Percentiles rank a stretch among this genome's conserved stretches.
phyloP scores from a whole-genome alignment of 1,140 invertebrate genomes.

The Trissolcus basalis region DNA sequence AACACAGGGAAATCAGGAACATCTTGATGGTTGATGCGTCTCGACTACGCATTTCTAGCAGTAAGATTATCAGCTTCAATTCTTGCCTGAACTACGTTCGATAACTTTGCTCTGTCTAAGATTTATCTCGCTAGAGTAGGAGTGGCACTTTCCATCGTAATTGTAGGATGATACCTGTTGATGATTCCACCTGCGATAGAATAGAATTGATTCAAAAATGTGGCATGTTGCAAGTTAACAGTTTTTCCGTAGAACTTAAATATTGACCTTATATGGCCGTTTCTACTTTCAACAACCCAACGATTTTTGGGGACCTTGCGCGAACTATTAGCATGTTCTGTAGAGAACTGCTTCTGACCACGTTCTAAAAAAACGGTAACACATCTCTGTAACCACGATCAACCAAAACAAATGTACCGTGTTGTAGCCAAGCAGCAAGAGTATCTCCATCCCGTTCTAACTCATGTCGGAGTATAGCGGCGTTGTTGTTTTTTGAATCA shows the following conservation, averaged over 20 bases:
- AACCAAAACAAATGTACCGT: conserved; percentile 7
- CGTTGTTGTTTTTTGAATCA: conserved; percentile 20
- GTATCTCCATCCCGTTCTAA: background rate
- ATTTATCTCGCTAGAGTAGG: conserved; percentile 10
- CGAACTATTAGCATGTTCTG: conserved; percentile 2
- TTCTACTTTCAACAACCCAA: conserved; percentile 3
- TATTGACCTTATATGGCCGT: conserved; percentile 1
- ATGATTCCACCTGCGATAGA: conserved; percentile 5
- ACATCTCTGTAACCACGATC: conserved; percentile 17
- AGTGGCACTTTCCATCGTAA: conserved; percentile 23
- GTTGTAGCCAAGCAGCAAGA: conserved; percentile 12
- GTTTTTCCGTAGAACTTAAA: conserved; percentile 4
- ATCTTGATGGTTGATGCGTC: background rate
- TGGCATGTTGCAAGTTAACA: background rate
- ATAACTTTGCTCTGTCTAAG: conserved; percentile 1
- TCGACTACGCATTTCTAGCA: conserved; percentile 11
- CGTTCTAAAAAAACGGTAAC: conserved; percentile 3
- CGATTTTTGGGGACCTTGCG: background rate
- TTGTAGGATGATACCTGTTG: conserved; percentile 3
- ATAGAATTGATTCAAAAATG: conserved; percentile 4
- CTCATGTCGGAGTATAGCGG: conserved; percentile 19
- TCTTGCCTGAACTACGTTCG: conserved; percentile 15
- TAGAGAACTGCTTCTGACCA: background rate
- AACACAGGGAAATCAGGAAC: conserved; percentile 25
- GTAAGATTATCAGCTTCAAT: conserved; percentile 17